Percentiles rank a stretch among this genome's conserved stretches.
Conservation (phyloP, 2,113 vertebrate genomes). For the Aramus guarauna region DNA sequence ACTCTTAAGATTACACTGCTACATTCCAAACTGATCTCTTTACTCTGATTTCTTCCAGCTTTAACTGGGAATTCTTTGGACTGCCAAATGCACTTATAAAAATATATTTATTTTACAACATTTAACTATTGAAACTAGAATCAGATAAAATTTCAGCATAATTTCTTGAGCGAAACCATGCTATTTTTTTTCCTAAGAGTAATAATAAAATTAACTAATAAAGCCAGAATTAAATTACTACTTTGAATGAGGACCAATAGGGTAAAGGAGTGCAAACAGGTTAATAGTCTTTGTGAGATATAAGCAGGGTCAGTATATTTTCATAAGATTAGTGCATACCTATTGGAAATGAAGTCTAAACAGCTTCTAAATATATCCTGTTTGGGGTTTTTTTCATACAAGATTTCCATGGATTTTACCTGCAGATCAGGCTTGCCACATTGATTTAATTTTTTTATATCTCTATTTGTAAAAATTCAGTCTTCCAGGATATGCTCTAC, state of each 20-base stretch:
- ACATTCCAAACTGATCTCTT: neutral
- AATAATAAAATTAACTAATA: neutral
- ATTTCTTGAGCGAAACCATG: neutral
- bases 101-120: neutral
- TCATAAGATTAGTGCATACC: neutral
- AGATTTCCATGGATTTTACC: neutral
- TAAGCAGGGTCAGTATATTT: neutral
- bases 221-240: neutral
- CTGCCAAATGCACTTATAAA: neutral
- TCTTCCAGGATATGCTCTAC: neutral
- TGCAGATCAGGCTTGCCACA: neutral
- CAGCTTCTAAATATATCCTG: neutral
- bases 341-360: neutral
- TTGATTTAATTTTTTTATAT: neutral
- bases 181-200: neutral
- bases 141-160: neutral
- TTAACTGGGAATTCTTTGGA: neutral
- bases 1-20: neutral
- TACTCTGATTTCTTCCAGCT: conserved; percentile 4
- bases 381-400: neutral
- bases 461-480: neutral
- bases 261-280: neutral
- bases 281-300: neutral
- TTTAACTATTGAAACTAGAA: neutral
- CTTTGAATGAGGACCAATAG: neutral